Base-by-base conservation (phyloP, 2,113 vertebrate species). In the Leptosomus discolor region DNA sequence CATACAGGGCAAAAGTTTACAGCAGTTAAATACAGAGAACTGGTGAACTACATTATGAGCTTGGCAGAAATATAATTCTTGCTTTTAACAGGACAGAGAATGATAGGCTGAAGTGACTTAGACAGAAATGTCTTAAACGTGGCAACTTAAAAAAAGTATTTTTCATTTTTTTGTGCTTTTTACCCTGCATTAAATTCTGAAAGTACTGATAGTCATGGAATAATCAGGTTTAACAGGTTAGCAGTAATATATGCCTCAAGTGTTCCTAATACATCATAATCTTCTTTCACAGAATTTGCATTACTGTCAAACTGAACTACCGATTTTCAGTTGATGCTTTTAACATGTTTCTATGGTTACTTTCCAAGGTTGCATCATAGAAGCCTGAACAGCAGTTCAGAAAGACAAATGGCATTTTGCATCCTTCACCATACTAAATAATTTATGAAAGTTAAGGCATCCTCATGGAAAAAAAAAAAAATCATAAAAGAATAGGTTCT, bases 291-390 rank as follows among this genome's bases (percentile, higher is more conserved):
- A 86, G 84, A 97, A 96, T 96, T 93, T 93, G 94, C 96, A 96
- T 97, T 96, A 95, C 94, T 95, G 80, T 97, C 97, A 97, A 93
- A 96, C 79, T 9, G 9, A 97, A 95, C 95, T 94, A 97, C 96
- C 85, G 81, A 93, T 92, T 97, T 95, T 96, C 67, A 1, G 75
- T 79, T 84, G 87, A 97, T 95, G 96, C 57, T 95, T 97, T 97
- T 96, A 97, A 97, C 92, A 68, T 64, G 98, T 99, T 98, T 98
- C 98, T 97, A 98, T 99, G 98, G 98, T 97, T 98, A 98, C 98
- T 97, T 97, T 97, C 96, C 98, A 98, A 98, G 97, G 98, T 98
- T 96, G 57, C 82, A 74, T 93, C 94, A 92, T 83, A 96, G 93
- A 96, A 94, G 95, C 96, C 91, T 96, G 85, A 97, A 84, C 64